These are phyloP conservation scores for Microcebus lehilahytsara DNA, from an alignment of 2,113 vertebrate genomes.

Conservation along the genomic window DNA sequence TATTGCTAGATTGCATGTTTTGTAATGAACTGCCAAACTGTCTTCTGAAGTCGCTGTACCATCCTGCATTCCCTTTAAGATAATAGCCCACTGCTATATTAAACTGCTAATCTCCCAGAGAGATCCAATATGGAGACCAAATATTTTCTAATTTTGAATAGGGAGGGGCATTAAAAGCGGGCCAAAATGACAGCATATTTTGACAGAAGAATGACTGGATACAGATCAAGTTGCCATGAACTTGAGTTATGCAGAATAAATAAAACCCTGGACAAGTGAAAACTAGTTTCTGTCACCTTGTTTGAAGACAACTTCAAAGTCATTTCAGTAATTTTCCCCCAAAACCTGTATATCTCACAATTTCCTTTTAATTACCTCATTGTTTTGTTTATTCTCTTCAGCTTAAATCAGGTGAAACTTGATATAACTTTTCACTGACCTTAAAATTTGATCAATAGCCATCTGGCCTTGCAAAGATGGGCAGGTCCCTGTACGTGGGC, in stretches of 20 bases:
- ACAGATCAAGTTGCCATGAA: background rate
- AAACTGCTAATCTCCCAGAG: background rate
- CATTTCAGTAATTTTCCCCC: background rate
- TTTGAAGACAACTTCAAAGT: background rate
- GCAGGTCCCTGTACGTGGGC: background rate
- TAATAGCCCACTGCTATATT: background rate
- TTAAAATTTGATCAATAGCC: slow-evolving; percentile 22
- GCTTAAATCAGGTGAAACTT: slow-evolving; percentile 9
- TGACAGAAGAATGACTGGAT: background rate
- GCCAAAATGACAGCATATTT: background rate
- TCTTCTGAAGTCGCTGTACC: background rate
- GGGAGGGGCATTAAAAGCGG: background rate
- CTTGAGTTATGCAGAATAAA: background rate
- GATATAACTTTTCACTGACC: background rate
- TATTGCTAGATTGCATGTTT: background rate
- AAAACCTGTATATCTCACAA: background rate
- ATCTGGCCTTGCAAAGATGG: background rate
- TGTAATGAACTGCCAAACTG: background rate
- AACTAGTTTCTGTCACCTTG: background rate
- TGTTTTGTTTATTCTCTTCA: slow-evolving; percentile 12
- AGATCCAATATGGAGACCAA: background rate
- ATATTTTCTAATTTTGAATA: background rate
- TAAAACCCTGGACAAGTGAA: slow-evolving; percentile 11
- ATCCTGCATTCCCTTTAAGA: background rate
- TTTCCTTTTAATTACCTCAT: background rate